phyloP scores from a whole-genome alignment of 2,797 vertebrate species.

The Lerista edwardsae region DNA sequence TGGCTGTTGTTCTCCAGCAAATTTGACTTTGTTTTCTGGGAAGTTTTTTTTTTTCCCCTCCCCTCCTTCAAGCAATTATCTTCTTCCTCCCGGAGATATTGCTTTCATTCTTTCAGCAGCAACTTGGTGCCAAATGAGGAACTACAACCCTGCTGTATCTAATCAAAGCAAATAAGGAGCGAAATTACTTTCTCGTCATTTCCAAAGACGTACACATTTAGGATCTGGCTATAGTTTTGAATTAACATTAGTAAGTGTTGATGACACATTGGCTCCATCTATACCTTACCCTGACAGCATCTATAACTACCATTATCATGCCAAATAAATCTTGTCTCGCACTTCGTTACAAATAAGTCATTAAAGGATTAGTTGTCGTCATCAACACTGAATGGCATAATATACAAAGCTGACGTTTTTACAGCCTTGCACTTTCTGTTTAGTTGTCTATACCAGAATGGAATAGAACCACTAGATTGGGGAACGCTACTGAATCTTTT shows the following conservation, averaged over 20 bases:
- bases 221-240: slow-evolving; percentile 46
- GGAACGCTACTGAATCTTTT: slow-evolving; percentile 30
- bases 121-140: slow-evolving; percentile 62
- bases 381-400: slow-evolving; percentile 30
- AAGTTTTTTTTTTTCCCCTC: neutral
- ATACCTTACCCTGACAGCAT: slow-evolving; percentile 36
- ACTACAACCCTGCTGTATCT: slow-evolving; percentile 29
- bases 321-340: neutral
- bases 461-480: slow-evolving; percentile 29
- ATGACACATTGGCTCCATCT: slow-evolving; percentile 22
- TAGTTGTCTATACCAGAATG: slow-evolving; percentile 37
- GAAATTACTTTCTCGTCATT: slow-evolving; percentile 57
- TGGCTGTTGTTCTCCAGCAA: too few relatives aligned
- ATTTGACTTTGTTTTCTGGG: slow-evolving; percentile 13
- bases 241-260: slow-evolving; percentile 52
- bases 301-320: slow-evolving; percentile 32
- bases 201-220: slow-evolving; percentile 48
- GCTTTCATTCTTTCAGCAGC: slow-evolving; percentile 60
- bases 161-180: slow-evolving; percentile 62
- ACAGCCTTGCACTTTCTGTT: slow-evolving; percentile 9
- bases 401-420: slow-evolving; percentile 37
- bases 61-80: slow-evolving; percentile 58
- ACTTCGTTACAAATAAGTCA: slow-evolving; percentile 47
- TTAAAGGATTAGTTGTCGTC: slow-evolving; percentile 47
- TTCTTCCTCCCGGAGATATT: slow-evolving; percentile 47